These are phyloP conservation scores for Idaea straminata DNA, from an alignment of 2,888 invertebrate genomes.

Conservation along the genomic window DNA sequence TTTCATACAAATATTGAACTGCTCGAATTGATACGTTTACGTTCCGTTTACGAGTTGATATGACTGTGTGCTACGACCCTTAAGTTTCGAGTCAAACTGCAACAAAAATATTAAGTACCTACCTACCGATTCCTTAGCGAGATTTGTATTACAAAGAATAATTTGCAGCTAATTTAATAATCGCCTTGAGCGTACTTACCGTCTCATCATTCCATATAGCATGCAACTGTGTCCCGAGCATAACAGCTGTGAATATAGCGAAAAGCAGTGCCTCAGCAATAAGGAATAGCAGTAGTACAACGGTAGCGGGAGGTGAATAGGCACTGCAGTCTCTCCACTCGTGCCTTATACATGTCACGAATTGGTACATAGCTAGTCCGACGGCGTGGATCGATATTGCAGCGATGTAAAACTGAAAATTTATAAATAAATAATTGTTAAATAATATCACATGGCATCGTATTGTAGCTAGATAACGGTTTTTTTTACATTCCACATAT, in stretches of 20 bases:
- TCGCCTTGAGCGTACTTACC: constrained; percentile 71
- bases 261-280: constrained; percentile 97
- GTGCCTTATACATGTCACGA: constrained; percentile 93
- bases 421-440: background rate
- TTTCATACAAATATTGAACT: no score
- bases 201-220: constrained; percentile 99
- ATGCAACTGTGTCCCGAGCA: constrained; percentile 97
- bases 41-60: no score
- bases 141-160: no score
- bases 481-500: no score
- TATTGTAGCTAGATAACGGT: no score
- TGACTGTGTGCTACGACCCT: no score
- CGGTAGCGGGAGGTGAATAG: constrained; percentile 97
- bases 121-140: no score
- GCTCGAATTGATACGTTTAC: no score
- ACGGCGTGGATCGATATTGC: constrained; percentile 96
- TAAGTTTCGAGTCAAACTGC: no score
- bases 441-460: background rate
- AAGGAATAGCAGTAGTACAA: constrained; percentile 93
- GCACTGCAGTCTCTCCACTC: constrained; percentile 98
- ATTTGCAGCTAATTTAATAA: no score
- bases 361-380: constrained; percentile 94
- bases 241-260: constrained; percentile 98
- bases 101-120: no score
- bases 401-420: constrained; percentile 97